Evolutionary conservation across 2,888 invertebrate genomes (phyloP).

Genomic region (Drosophila peninsularis): DNA sequence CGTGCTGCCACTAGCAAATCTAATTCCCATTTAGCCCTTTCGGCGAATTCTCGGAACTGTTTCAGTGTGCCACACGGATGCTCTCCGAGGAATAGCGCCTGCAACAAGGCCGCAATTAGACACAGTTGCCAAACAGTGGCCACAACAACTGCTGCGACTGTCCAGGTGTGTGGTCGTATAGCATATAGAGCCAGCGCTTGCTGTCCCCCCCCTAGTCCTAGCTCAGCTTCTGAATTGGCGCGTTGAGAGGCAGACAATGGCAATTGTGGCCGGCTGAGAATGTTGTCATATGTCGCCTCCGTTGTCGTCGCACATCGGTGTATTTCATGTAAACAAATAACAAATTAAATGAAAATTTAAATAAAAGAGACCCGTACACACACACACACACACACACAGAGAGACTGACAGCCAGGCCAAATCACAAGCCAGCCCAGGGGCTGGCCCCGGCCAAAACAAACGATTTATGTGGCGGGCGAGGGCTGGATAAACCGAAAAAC

Average conservation of each 20-base stretch:
- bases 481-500: constrained; percentile 71
- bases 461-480: constrained; percentile 69
- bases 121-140: constrained; percentile 69
- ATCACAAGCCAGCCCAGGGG: constrained; percentile 33
- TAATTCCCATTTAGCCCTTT: constrained; percentile 14
- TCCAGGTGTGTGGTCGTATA: constrained; percentile 62
- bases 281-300: constrained; percentile 79
- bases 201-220: background rate
- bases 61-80: constrained; percentile 1
- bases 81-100: constrained; percentile 31
- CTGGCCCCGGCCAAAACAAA: constrained; percentile 56
- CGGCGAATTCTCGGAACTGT: constrained; percentile 28
- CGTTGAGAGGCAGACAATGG: constrained; percentile 72
- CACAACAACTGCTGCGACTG: constrained; percentile 17
- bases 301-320: constrained; percentile 71
- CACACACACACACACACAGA: constrained; percentile 11
- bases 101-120: constrained; percentile 60
- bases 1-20: background rate
- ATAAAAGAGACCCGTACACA: constrained; percentile 60
- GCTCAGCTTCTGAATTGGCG: constrained; percentile 22
- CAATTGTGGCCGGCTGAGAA: constrained; percentile 78
- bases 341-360: constrained; percentile 82
- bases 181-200: background rate
- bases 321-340: constrained; percentile 81
- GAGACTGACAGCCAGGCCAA: constrained; percentile 12